A percentile compares a stretch with the other conserved stretches of the same genome.
phyloP scores from a whole-genome alignment of 2,113 vertebrate species.

The Catharus minimus region DNA sequence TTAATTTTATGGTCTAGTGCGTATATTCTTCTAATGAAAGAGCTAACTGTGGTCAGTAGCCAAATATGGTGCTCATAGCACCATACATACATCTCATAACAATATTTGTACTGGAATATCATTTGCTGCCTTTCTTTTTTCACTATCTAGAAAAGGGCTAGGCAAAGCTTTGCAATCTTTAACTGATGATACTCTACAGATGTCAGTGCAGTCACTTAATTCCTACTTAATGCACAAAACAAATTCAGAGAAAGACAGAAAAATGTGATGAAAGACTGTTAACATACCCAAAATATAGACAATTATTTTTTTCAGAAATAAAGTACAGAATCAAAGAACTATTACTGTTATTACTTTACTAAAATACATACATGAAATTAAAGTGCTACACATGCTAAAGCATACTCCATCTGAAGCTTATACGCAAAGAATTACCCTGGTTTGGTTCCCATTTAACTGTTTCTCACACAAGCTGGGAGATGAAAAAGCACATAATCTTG shows the following conservation, averaged over 20 bases:
- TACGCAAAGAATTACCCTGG: background rate
- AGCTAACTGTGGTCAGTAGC: background rate
- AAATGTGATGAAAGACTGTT: background rate
- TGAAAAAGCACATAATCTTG: constrained; percentile 15
- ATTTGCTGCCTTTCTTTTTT: background rate
- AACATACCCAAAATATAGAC: background rate
- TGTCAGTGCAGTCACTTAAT: background rate
- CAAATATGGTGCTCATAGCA: background rate
- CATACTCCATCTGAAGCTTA: background rate
- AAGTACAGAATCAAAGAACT: background rate
- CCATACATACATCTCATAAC: background rate
- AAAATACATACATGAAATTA: background rate
- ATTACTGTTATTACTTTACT: background rate
- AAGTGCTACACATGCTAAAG: background rate
- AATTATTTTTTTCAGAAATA: background rate
- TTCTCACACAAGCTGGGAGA: constrained; percentile 15
- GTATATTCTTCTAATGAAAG: background rate
- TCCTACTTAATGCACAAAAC: background rate
- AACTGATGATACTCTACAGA: background rate
- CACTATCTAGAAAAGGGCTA: background rate
- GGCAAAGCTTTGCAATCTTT: background rate
- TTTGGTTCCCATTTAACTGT: background rate
- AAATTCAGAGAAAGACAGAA: background rate
- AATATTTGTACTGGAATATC: background rate
- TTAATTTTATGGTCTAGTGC: background rate